phyloP scores from a whole-genome alignment of 1,140 invertebrate species.

The Trichoplusia ni region DNA sequence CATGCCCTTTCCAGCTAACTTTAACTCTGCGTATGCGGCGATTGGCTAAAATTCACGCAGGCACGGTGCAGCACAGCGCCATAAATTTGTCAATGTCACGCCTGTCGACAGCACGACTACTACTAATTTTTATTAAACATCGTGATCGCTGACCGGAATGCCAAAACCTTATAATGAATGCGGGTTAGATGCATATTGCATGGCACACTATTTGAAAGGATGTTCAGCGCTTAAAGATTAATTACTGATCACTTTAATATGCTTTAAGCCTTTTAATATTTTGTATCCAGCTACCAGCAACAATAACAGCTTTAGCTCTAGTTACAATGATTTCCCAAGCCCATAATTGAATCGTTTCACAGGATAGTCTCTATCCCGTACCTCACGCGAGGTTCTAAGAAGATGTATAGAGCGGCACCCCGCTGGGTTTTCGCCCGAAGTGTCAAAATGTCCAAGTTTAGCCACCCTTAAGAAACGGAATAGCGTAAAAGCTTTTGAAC shows the following conservation, averaged over 20 bases:
- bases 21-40: slow-evolving; percentile 24
- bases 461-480: slow-evolving; percentile 60
- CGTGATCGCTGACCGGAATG: slow-evolving; percentile 48
- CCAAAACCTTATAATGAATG: slow-evolving; percentile 40
- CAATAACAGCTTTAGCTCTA: too few relatives aligned
- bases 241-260: too few relatives aligned
- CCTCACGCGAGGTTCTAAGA: slow-evolving; percentile 73
- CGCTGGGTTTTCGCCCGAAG: slow-evolving; percentile 74
- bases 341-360: slow-evolving; percentile 65
- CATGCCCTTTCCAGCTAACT: slow-evolving; percentile 28
- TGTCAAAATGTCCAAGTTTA: slow-evolving; percentile 76
- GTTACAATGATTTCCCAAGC: slow-evolving; percentile 1
- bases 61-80: slow-evolving; percentile 31
- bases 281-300: too few relatives aligned
- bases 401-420: slow-evolving; percentile 66
- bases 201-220: background rate
- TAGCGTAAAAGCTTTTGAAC: slow-evolving; percentile 12
- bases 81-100: slow-evolving; percentile 61
- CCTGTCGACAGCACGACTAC: slow-evolving; percentile 42
- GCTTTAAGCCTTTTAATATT: too few relatives aligned
- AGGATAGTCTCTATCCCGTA: slow-evolving; percentile 64
- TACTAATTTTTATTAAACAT: slow-evolving; percentile 55
- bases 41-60: slow-evolving; percentile 46
- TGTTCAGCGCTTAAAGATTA: background rate
- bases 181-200: slow-evolving; percentile 38